phyloP scores from a whole-genome alignment of 2,888 invertebrate species.

The Epirrhoe alternata region DNA sequence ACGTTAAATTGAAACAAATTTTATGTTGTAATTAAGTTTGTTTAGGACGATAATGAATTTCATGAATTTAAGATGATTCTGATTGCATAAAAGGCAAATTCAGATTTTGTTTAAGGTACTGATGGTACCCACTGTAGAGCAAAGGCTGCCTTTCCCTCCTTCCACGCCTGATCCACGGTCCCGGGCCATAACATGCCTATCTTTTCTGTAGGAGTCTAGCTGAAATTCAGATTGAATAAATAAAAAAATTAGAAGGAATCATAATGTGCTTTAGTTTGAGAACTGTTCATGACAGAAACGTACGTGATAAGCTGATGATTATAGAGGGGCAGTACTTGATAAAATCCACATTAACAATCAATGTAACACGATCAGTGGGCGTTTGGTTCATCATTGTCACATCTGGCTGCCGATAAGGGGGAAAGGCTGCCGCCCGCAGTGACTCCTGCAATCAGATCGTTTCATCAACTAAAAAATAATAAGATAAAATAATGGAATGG shows the following conservation, averaged over 20 bases:
- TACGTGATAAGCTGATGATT: constrained; percentile 34
- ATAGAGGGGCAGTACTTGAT: constrained; percentile 33
- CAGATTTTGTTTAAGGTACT: background rate
- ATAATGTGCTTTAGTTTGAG: background rate
- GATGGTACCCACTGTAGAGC: too few relatives aligned
- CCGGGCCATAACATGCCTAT: too few relatives aligned
- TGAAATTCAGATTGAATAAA: too few relatives aligned
- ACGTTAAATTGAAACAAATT: constrained; percentile 40
- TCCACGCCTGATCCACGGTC: too few relatives aligned
- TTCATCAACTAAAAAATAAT: constrained; percentile 4
- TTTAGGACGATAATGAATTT: background rate
- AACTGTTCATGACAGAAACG: background rate
- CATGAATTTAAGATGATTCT: background rate
- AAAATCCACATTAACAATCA: constrained; percentile 47
- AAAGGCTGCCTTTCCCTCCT: too few relatives aligned
- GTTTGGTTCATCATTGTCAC: constrained; percentile 56
- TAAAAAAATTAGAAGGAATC: too few relatives aligned
- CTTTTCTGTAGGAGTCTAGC: too few relatives aligned
- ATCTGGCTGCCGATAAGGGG: constrained; percentile 58
- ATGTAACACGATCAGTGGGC: constrained; percentile 73
- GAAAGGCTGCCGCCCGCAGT: constrained; percentile 55
- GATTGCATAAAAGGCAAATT: background rate
- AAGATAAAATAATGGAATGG: too few relatives aligned
- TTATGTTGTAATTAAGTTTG: too few relatives aligned
- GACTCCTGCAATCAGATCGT: constrained; percentile 42